Evolutionary conservation across 2,113 vertebrate genomes (phyloP).

Genomic region (pig (Sus scrofa)): DNA sequence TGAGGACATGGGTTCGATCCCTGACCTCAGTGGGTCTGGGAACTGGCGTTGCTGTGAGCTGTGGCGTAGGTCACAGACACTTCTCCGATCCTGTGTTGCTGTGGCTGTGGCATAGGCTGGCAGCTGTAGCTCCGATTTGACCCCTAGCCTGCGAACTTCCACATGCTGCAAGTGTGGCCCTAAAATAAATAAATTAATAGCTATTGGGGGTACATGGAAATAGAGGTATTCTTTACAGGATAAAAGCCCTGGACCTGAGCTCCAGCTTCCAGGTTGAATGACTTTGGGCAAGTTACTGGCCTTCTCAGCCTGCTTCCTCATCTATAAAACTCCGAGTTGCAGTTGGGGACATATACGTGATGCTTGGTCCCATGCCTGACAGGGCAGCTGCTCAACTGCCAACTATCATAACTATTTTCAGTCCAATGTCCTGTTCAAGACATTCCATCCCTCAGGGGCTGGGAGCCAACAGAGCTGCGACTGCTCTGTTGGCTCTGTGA

Average conservation of each 20-base stretch:
- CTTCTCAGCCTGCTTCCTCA: not conserved
- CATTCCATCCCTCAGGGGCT: not conserved
- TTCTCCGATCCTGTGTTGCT: no score
- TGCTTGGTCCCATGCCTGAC: not conserved
- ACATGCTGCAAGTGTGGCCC: no score
- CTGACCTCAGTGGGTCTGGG: no score
- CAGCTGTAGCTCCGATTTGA: no score
- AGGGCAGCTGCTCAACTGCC: not conserved
- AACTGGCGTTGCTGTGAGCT: no score
- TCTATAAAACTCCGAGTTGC: not conserved
- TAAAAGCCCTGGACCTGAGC: not conserved
- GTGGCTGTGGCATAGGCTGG: no score
- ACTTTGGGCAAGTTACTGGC: not conserved
- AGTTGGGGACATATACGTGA: rapidly evolving
- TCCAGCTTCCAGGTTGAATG: not conserved
- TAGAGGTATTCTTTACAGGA: not conserved
- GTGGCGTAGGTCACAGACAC: no score
- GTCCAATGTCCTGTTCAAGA: not conserved
- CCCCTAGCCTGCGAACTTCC: no score
- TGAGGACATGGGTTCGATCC: no score
- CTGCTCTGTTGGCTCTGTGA: not conserved
- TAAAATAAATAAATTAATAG: not conserved
- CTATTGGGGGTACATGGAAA: not conserved
- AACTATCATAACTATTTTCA: not conserved
- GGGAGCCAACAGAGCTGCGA: not conserved